Base-by-base conservation (phyloP, 2,113 vertebrate species). In the Hystrix cristata region DNA sequence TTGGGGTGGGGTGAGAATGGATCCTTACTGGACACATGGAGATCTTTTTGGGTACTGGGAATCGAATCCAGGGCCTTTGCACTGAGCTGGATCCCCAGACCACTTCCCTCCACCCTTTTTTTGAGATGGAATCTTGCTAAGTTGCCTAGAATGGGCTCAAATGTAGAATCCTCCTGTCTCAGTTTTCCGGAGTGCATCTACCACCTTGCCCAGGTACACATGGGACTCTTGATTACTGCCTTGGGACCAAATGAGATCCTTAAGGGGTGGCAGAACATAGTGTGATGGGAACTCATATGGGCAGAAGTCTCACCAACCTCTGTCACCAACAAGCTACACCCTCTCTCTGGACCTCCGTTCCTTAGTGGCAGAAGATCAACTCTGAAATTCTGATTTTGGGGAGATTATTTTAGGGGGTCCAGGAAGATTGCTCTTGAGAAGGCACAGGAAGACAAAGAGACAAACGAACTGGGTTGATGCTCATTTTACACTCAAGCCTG, bases 361-460 rank as follows among this genome's bases (percentile, higher is more conserved):
- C 55, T 95, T n/a, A 53, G 65, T 38, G 55, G 29, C 90, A 53
- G 80, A 65, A 43, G 43, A 18, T 34, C 57, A 89, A 19, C n/a
- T 57, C n/a, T 76, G 72, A 90, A 79, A 60, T 85, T 74, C 69
- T 82, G 65, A 62, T 65, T 90, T 97, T 4, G 10, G 65, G 55
- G 51, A 3, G 1, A 18, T 83, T 69, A 57, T 46, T 76, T 96
- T 65, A 95, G n/a, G 9, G 18, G 18, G 8, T 23, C 8, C 10
- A 12, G 3, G 25, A 90, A 80, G 29, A 6, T n/a, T 82, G 55
- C 21, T 51, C 89, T 92, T 34, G 88, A 80, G 19, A 7, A 53
- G 25, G 67, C 38, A 7, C 31, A 31, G 86, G 74, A 90, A 86
- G 90, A n/a, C 55, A 55, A 76, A 71, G 91, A 78, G 2, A 55